These are phyloP conservation scores for Pterobdella sp. DNA, from an alignment of 2,888 invertebrate species.

Conservation along the genomic window DNA sequence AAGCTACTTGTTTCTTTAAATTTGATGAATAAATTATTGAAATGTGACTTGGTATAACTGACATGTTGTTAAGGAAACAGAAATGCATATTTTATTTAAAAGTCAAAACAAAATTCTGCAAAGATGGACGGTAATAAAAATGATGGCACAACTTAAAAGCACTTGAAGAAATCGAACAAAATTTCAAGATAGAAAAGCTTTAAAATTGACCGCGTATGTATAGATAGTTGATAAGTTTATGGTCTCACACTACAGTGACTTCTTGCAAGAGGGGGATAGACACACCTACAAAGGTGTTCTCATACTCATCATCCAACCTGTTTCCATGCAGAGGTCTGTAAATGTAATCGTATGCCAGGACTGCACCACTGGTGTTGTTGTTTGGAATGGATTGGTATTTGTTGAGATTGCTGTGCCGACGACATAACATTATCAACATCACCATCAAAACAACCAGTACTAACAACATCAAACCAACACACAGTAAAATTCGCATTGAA, in stretches of 20 bases:
- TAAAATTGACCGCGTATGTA: neutral
- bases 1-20: neutral
- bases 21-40: neutral
- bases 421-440: conserved; percentile 20
- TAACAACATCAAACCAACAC: too few relatives aligned
- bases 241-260: conserved; percentile 30
- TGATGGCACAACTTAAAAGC: too few relatives aligned
- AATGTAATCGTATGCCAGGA: conserved; percentile 33
- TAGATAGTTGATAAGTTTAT: neutral
- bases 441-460: conserved; percentile 23
- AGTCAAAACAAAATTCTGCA: too few relatives aligned
- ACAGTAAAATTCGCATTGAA: too few relatives aligned
- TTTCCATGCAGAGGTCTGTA: conserved; percentile 34
- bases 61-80: neutral
- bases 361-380: neutral
- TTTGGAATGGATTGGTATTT: conserved; percentile 25
- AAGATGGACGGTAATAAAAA: too few relatives aligned
- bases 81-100: neutral
- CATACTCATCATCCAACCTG: conserved; percentile 35
- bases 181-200: neutral
- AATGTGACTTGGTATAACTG: neutral
- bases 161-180: too few relatives aligned
- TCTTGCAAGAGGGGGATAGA: conserved; percentile 37
- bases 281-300: conserved; percentile 37
- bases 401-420: conserved; percentile 20